These are phyloP conservation scores for Apodemus speciosus DNA, from an alignment of 2,113 vertebrate species.

Conservation along the genomic window DNA sequence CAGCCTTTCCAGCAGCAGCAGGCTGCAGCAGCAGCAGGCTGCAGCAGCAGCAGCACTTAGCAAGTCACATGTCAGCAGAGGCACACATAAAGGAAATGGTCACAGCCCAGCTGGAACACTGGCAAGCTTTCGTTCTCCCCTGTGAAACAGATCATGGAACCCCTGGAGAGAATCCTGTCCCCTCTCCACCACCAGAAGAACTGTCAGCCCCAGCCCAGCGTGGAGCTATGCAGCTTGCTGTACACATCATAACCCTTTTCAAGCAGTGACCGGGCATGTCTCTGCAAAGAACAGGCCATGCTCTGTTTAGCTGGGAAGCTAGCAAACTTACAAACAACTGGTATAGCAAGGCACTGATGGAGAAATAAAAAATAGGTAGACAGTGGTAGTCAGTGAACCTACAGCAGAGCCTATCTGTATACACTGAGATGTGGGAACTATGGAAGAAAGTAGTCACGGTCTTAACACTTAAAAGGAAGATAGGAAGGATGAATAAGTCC, in stretches of 20 bases:
- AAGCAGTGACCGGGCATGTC: slow-evolving; percentile 11
- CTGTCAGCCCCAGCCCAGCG: background rate
- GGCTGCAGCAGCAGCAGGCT: no score
- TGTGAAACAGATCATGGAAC: background rate
- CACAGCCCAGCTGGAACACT: background rate
- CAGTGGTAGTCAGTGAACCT: background rate
- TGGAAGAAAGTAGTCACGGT: background rate
- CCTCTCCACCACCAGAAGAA: background rate
- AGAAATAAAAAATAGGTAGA: background rate
- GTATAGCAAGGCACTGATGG: background rate
- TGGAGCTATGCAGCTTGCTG: background rate
- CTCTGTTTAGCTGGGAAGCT: slow-evolving; percentile 30
- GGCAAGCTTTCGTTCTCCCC: background rate
- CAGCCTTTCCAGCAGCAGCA: slow-evolving; percentile 7
- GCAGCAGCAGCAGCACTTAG: background rate
- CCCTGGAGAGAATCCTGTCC: background rate
- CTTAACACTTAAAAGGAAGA: background rate
- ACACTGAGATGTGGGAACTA: background rate
- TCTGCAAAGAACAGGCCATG: slow-evolving; percentile 35
- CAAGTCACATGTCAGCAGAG: background rate
- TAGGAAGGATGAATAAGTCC: background rate
- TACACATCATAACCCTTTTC: background rate
- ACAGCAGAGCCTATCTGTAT: background rate
- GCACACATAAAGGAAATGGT: background rate
- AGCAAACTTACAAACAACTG: slow-evolving; percentile 29